Evolutionary conservation across 2,888 invertebrate genomes (phyloP), one percentile per base, ranked within the genome.

Genomic region (Sinelater perroti): DNA sequence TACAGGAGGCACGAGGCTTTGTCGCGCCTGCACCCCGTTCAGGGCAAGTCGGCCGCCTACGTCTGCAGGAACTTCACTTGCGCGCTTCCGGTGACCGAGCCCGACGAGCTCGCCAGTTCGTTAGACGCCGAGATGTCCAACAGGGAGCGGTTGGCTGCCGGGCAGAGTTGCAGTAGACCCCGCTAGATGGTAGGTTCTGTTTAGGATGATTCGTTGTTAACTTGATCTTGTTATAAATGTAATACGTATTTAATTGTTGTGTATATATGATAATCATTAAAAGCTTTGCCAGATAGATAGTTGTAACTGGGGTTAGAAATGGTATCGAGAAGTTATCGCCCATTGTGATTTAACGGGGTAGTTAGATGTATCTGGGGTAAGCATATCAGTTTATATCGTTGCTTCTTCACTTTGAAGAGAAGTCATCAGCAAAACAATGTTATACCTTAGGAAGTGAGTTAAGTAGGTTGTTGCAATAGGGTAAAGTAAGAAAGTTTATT

Each of bases 61-160:
- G 89, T 92, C n/a, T 93, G 93, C 73, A 83, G 87, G 3, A 86
- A 89, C 67, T 87, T 85, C 74, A 81, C 88, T 1, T 93, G 92
- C 75, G 87, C 87, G 3, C 78, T 91, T 49, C 92, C 92, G 1
- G 88, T 91, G 38, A 87, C 86, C 0, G 85, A 86, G 47, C 84
- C 87, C 0, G 81, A 83, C 10, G 84, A 87, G 51, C 80, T 91
- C 6, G 84, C 83, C 55, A 78, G 77, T 13, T 76, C 87, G 13
- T 78, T 90, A 6, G 61, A 61, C 13, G 24, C 20, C 5, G 35
- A 30, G 3, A 20, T n/a, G 14, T 28, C 30, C 14, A 14, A n/a
- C 13, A 36, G 6, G 18, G 40, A 40, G 11, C n/a, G 14, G 2
- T 2, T 24, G 14, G 21, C 40, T 10, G 40, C 10, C 14, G 24